Evolutionary conservation across 2,113 vertebrate genomes (phyloP), one percentile per base, ranked within the genome.

Genomic region (Odocoileus hemionus): DNA sequence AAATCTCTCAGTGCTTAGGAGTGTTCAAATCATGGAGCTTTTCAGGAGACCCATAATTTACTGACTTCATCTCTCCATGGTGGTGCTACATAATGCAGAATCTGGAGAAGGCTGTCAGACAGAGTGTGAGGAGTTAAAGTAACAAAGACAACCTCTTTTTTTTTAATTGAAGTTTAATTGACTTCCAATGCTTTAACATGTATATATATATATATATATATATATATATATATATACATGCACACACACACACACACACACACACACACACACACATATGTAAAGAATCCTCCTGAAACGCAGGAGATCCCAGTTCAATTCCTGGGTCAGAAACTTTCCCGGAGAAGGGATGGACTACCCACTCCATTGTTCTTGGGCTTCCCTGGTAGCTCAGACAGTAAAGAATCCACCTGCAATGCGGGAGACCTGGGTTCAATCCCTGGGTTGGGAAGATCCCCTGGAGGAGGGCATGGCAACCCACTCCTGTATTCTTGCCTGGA

Each of bases 381-480:
- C 33, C 64, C 64, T 67, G 4, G 1, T 36, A 1, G 64, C 8
- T 67, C 64, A 67, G 17, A 67, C 64, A 67, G 17, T 67, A 67
- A 36, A 21, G n/a, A 67, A 67, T 21, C 17, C 17, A 21, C n/a
- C n/a, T 67, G 8, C n/a, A 67, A 67, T 36, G 17, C 0, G 1
- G 17, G 64, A 67, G 17, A 67, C 64, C 33, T 67, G 64, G 64
- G n/a, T 36, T 67, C 1, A 0, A 67, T 21, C n/a, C 64, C 64
- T 36, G n/a, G 17, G 17, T 21, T 36, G 64, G 33, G n/a, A 67
- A 36, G 64, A 67, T 19, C 8, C 8, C 64, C 33, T 67, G 64
- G 8, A 36, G n/a, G n/a, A 67, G 8, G 64, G 17, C 64, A 67
- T 36, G 64, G 64, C 8, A 36, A 36, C 4, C 4, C 33, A 5